phyloP scores from a whole-genome alignment of 2,113 vertebrate species.

The Connochaetes taurinus region DNA sequence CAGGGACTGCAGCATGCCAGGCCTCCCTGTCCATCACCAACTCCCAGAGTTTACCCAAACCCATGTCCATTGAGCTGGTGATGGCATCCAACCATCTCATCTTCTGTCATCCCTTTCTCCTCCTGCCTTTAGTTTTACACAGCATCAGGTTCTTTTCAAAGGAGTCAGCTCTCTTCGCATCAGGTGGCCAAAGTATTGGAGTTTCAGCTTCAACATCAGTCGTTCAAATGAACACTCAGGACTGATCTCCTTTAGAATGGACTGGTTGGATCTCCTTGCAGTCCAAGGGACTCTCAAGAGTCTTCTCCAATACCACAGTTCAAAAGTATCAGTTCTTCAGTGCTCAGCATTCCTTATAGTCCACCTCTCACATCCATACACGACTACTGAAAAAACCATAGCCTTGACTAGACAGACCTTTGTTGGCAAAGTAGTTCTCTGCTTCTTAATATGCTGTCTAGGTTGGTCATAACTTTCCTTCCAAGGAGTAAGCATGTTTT shows the following conservation, averaged over 20 bases:
- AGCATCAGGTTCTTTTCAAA: neutral
- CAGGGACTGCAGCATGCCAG: neutral
- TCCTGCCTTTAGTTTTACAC: neutral
- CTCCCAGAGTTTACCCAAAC: neutral
- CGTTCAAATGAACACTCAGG: neutral
- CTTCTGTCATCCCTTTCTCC: fast-evolving
- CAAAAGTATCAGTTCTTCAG: neutral
- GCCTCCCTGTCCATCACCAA: neutral
- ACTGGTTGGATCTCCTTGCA: neutral
- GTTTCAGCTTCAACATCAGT: neutral
- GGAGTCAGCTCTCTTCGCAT: neutral
- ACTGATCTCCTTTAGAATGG: neutral
- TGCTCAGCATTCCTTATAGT: neutral
- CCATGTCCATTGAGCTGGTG: fast-evolving
- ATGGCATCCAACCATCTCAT: neutral
- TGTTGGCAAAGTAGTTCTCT: neutral
- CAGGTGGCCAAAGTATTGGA: neutral
- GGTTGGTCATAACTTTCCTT: neutral
- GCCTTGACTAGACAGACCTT: fast-evolving
- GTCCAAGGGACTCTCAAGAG: neutral
- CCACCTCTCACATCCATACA: neutral
- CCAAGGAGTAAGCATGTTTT: neutral
- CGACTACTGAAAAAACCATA: neutral
- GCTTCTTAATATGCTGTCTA: neutral
- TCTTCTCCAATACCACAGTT: neutral